A percentile compares a stretch with the other conserved stretches of the same genome.
phyloP scores from a whole-genome alignment of 2,113 vertebrate genomes.

The Scolopax mira region DNA sequence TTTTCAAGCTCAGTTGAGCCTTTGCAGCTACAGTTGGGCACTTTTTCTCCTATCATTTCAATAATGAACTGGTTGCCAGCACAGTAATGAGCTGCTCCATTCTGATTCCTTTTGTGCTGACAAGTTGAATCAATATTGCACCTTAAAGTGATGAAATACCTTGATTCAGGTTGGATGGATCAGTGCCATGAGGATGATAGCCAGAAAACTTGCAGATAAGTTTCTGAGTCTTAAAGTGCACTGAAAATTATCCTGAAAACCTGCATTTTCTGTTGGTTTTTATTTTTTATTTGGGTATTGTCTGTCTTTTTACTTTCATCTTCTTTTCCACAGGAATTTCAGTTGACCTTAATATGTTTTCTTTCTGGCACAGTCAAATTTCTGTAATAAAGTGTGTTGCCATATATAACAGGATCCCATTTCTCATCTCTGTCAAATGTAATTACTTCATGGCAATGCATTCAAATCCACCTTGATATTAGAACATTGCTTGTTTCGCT shows the following conservation, averaged over 20 bases:
- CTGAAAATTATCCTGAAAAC: neutral
- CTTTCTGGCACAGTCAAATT: neutral
- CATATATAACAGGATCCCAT: neutral
- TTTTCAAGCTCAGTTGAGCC: neutral
- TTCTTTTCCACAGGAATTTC: neutral
- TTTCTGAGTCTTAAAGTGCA: neutral
- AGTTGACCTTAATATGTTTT: neutral
- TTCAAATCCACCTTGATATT: neutral
- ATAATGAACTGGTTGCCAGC: neutral
- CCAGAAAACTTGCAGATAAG: neutral
- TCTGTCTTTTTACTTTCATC: neutral
- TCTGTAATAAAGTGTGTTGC: neutral
- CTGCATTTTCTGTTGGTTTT: neutral
- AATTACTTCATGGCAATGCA: neutral
- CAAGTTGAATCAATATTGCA: neutral
- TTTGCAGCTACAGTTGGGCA: neutral
- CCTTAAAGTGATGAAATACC: neutral
- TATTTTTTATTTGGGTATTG: neutral
- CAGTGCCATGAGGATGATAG: neutral
- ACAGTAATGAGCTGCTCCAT: neutral
- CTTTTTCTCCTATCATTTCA: neutral
- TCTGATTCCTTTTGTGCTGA: neutral
- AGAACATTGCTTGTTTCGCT: neutral
- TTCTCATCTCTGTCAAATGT: conserved; percentile 19
- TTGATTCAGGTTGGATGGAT: neutral